phyloP scores from a whole-genome alignment of 1,140 invertebrate genomes.

The Harpegnathos saltator region DNA sequence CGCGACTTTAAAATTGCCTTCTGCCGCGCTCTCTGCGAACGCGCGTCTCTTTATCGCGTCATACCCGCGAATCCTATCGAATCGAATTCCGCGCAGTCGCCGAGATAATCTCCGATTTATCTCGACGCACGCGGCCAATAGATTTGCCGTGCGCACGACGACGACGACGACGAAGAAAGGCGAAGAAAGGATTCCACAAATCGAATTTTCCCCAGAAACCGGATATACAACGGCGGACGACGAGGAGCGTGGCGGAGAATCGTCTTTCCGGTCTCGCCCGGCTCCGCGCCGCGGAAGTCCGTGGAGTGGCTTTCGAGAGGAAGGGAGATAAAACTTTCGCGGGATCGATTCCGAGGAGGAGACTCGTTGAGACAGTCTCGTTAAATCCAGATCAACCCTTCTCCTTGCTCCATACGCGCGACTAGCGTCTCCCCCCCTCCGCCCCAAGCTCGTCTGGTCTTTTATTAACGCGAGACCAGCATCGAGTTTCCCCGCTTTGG shows the following conservation, averaged over 20 bases:
- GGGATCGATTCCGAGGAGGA: conserved; percentile 59
- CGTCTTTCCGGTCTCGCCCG: not conserved
- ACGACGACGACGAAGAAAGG: not conserved
- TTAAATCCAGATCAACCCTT: conserved; percentile 66
- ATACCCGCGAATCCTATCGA: conserved; percentile 13
- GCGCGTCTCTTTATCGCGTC: conserved; percentile 22
- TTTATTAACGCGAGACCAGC: conserved; percentile 55
- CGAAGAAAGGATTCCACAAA: conserved; percentile 34
- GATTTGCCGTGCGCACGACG: conserved; percentile 13
- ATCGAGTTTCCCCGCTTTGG: conserved; percentile 38
- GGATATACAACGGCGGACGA: conserved; percentile 25
- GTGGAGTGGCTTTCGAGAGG: conserved; percentile 56
- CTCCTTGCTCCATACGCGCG: conserved; percentile 2
- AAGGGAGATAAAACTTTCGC: conserved; percentile 63
- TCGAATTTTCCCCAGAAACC: conserved; percentile 47
- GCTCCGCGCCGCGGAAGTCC: conserved; percentile 40
- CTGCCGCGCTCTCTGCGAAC: not conserved
- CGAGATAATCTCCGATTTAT: conserved; percentile 60
- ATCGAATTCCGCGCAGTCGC: not conserved
- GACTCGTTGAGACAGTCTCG: conserved; percentile 58
- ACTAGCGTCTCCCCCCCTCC: not conserved
- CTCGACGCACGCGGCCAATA: conserved; percentile 25
- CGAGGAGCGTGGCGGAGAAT: conserved; percentile 3
- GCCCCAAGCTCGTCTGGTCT: conserved; percentile 6
- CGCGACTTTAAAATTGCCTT: conserved; percentile 32